Evolutionary conservation across 2,797 vertebrate genomes (phyloP).

Genomic region (Typhlichthys subterraneus): DNA sequence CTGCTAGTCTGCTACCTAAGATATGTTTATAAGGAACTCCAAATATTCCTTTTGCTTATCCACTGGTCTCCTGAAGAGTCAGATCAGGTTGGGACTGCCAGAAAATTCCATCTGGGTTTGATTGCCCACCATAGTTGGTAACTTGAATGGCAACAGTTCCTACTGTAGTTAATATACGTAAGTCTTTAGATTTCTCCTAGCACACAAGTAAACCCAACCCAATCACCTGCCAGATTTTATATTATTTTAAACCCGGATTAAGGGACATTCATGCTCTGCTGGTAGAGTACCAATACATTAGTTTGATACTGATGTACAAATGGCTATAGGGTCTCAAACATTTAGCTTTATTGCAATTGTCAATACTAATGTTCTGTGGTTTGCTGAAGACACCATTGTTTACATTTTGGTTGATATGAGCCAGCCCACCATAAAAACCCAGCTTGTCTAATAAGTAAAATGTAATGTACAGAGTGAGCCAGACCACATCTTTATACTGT

Average conservation of each 20-base stretch:
- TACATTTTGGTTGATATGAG: not conserved
- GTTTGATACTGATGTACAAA: conserved; percentile 13
- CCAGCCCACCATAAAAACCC: not conserved
- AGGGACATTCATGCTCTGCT: not conserved
- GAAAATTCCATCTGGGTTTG: conserved; percentile 67
- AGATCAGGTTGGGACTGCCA: conserved; percentile 39
- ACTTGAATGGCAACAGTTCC: conserved; percentile 64
- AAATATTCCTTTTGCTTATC: conserved; percentile 34
- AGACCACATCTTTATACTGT: not conserved
- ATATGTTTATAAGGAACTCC: conserved; percentile 23
- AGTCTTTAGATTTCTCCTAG: conserved; percentile 20
- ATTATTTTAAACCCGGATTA: conserved; percentile 8
- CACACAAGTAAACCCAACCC: conserved; percentile 23
- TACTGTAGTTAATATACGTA: conserved; percentile 16
- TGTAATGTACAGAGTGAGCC: not conserved
- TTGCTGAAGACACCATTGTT: not conserved
- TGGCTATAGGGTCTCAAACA: not conserved
- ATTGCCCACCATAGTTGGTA: conserved; percentile 56
- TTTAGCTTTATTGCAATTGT: not conserved
- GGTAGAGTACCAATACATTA: not conserved
- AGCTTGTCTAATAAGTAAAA: not conserved
- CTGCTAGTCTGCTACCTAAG: not conserved
- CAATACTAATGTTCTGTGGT: not conserved
- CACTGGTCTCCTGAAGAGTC: conserved; percentile 48
- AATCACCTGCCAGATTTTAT: conserved; percentile 21